Conservation (phyloP, 2,797 vertebrate genomes). For the Vipera latastei region DNA sequence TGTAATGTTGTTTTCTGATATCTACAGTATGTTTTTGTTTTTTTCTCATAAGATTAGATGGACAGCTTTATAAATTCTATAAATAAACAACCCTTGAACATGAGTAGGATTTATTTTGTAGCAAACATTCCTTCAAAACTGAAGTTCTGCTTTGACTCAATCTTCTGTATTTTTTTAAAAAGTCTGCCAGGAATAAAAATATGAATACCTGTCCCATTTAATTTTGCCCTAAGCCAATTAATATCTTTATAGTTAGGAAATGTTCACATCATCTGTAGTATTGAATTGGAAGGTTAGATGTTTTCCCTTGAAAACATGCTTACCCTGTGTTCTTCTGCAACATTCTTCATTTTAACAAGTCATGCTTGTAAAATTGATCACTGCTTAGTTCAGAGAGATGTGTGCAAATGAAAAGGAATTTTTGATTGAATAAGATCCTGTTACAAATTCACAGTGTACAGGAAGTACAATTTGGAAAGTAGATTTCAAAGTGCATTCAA, state of each 20-base stretch:
- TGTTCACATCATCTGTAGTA: not conserved
- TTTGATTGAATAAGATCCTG: conserved; percentile 23
- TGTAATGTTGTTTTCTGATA: not conserved
- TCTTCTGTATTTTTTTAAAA: not conserved
- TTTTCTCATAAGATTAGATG: not conserved
- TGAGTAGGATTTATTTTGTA: not conserved
- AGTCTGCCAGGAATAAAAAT: not conserved
- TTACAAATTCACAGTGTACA: conserved; percentile 8
- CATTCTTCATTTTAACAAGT: not conserved
- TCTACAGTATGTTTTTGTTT: not conserved
- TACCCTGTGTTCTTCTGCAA: not conserved
- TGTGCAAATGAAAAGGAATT: conserved; percentile 13
- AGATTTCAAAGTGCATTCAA: conserved; percentile 41
- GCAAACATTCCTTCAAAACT: not conserved
- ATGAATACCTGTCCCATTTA: not conserved
- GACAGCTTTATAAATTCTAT: not conserved
- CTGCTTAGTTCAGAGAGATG: conserved; percentile 21
- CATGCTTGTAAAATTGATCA: conserved; percentile 5
- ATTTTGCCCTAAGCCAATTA: too few relatives aligned
- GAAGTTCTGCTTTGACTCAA: too few relatives aligned
- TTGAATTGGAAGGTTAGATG: not conserved
- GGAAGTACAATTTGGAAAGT: conserved; percentile 13
- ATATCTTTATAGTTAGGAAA: not conserved
- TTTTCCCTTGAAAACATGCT: not conserved
- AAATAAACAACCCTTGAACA: not conserved